Evolutionary conservation across 1,140 invertebrate species (phyloP), one percentile per base, ranked within the genome.

Genomic region (Steinernema khuongi): DNA sequence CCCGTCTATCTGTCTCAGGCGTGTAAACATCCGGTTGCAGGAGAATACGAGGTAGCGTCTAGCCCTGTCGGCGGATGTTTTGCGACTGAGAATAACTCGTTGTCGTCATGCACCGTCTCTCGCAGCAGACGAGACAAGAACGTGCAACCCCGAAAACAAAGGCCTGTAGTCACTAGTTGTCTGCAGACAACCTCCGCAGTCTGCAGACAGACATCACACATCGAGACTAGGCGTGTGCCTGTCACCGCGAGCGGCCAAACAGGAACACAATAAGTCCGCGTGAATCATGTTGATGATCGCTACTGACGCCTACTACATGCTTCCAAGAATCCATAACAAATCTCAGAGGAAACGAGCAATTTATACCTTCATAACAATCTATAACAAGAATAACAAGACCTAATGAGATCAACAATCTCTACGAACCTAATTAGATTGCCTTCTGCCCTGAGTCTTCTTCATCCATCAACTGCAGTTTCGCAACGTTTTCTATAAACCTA

Each of bases 371-470:
- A n/a, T n/a, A n/a, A n/a, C n/a, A n/a, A n/a, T n/a, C n/a, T n/a
- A n/a, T n/a, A 60, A 60, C 50, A 60, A 60, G 14, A 60, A 60
- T 22, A 60, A 60, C 26, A 60, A n/a, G 36, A 41, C 36, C 36
- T 41, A 60, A 60, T 7, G 50, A 60, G 50, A 26, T 26, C 50
- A 17, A 7, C 14, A 60, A 7, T 7, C 26, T 17, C 14, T 22
- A 22, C 50, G 4, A 41, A 41, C 7, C 36, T 60, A 60, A 60
- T 4, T 22, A 26, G 50, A n/a, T 11, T 41, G 4, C 19, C 50
- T 60, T 60, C 50, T 26, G 26, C 4, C 50, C 4, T 60, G 11
- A 17, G 4, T 17, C 50, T 7, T 60, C 50, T 60, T 60, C 50
- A 26, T 60, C 50, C 14, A 17, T 4, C 11, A 60, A 26, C 19